A percentile compares a stretch with the other conserved stretches of the same genome.
These are phyloP conservation scores for Antheraea yamamai DNA, from an alignment of 2,888 invertebrate species.

Conservation along the genomic window DNA sequence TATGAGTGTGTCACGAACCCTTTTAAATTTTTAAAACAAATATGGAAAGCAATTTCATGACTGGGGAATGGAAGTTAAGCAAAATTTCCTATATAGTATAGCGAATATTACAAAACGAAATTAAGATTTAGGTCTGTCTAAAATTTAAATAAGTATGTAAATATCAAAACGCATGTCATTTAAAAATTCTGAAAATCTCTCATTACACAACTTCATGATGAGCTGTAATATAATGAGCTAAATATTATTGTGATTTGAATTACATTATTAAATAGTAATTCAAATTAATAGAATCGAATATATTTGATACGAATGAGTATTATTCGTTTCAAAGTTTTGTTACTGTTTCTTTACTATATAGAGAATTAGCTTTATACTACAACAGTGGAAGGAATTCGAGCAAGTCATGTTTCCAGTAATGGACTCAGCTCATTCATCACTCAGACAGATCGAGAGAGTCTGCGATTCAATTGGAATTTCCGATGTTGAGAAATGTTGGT, in stretches of 20 bases:
- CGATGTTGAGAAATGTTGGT: constrained; percentile 16
- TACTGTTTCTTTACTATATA: constrained; percentile 12
- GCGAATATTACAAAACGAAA: not conserved
- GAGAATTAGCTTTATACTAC: constrained; percentile 19
- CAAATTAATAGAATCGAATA: not conserved
- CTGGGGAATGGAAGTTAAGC: not conserved
- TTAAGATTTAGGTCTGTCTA: not conserved
- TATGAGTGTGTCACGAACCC: not conserved
- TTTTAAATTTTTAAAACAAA: not conserved
- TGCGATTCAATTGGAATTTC: constrained; percentile 19
- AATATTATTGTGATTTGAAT: not conserved
- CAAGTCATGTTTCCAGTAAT: constrained; percentile 30
- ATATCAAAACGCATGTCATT: not conserved
- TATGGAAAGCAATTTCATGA: not conserved
- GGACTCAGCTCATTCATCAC: constrained; percentile 31
- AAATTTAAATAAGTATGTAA: not conserved
- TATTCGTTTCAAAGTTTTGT: not conserved
- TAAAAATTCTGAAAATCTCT: no score
- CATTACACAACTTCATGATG: no score
- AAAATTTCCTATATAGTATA: not conserved
- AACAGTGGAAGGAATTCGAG: constrained; percentile 17
- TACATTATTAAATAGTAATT: not conserved
- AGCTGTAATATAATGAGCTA: not conserved
- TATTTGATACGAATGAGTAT: not conserved
- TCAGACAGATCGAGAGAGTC: constrained; percentile 16